Conservation (phyloP, 2,113 vertebrate genomes). For the Pontoporia blainvillei region DNA sequence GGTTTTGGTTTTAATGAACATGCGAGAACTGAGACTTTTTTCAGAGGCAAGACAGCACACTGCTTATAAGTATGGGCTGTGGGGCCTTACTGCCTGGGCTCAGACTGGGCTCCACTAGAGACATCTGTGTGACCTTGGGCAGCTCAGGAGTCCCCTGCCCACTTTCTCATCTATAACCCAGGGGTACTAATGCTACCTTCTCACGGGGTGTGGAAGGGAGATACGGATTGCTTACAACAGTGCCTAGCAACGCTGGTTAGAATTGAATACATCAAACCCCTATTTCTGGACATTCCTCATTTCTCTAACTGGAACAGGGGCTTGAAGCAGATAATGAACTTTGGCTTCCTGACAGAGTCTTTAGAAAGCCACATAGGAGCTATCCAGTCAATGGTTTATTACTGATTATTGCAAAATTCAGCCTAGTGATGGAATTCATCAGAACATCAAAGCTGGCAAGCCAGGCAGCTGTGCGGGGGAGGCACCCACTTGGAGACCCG, state of each 20-base stretch:
- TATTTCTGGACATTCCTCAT: not conserved
- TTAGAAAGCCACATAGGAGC: not conserved
- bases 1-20: not conserved
- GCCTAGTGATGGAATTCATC: not conserved
- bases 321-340: not conserved
- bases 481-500: too few relatives aligned
- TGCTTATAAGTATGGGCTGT: not conserved
- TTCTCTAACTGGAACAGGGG: not conserved
- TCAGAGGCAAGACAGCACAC: not conserved
- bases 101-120: accelerated
- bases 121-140: accelerated
- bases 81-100: not conserved
- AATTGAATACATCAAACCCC: not conserved
- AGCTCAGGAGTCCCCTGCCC: too few relatives aligned
- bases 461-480: not conserved
- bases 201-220: accelerated
- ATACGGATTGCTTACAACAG: not conserved
- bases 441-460: not conserved
- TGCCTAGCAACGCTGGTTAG: accelerated
- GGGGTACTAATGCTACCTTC: not conserved
- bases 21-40: not conserved
- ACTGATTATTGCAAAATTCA: not conserved
- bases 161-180: accelerated
- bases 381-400: not conserved
- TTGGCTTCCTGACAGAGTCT: not conserved